phyloP scores from a whole-genome alignment of 2,797 vertebrate genomes.

The Mormyrops attenuatus region DNA sequence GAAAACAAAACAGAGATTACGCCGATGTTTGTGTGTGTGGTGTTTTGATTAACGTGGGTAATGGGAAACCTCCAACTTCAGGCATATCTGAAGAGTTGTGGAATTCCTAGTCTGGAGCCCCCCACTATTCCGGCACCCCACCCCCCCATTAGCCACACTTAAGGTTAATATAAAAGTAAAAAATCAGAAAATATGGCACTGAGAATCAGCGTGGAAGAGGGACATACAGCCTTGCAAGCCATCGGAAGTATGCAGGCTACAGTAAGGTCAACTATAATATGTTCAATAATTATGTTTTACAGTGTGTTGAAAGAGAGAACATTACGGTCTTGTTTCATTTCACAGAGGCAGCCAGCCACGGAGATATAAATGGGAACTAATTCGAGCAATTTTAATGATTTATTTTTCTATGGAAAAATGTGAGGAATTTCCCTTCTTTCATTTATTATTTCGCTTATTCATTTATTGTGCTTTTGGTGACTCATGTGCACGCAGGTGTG shows the following conservation, averaged over 20 bases:
- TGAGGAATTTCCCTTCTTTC: neutral
- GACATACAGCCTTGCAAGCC: neutral
- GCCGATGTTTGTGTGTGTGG: neutral
- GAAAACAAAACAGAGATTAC: neutral
- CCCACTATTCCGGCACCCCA: neutral
- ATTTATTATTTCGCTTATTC: no score
- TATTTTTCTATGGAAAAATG: neutral
- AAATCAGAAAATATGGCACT: neutral
- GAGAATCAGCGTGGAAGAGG: neutral
- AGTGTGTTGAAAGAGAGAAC: neutral
- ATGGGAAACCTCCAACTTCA: neutral
- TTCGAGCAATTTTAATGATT: neutral
- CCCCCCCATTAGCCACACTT: neutral
- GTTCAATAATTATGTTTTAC: neutral
- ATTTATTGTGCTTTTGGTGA: neutral
- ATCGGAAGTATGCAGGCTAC: neutral
- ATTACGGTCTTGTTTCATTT: neutral
- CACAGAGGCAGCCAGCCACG: neutral
- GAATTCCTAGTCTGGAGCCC: neutral
- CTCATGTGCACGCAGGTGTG: neutral
- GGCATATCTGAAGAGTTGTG: neutral
- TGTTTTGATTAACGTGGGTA: neutral
- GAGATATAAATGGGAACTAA: neutral
- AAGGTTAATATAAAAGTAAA: neutral
- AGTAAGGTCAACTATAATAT: neutral